phyloP scores from a whole-genome alignment of 2,888 invertebrate genomes.

The Chymomyza amoena region DNA sequence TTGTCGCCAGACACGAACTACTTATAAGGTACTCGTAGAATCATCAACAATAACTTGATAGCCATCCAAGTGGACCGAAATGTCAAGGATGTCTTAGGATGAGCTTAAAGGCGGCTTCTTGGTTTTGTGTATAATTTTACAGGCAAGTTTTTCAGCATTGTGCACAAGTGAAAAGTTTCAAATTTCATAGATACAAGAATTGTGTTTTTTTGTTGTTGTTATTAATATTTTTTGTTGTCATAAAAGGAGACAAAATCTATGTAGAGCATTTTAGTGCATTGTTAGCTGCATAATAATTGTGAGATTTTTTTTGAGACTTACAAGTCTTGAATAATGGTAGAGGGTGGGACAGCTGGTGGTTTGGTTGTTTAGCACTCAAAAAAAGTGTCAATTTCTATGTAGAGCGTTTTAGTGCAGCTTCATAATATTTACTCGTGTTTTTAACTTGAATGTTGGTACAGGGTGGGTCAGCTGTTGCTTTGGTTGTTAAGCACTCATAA shows the following conservation, averaged over 20 bases:
- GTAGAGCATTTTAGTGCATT: not conserved
- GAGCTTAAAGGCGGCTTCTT: not conserved
- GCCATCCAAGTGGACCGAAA: not conserved
- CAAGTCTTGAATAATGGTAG: not conserved
- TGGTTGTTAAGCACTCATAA: too few species aligned
- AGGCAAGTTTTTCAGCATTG: not conserved
- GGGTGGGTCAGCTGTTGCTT: too few species aligned
- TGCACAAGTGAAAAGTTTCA: conserved; percentile 31
- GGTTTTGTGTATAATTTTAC: not conserved
- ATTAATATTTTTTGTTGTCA: conserved; percentile 17
- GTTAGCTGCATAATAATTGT: too few species aligned
- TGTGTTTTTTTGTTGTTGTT: not conserved
- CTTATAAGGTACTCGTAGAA: not conserved
- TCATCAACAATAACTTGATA: not conserved
- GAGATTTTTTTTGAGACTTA: not conserved
- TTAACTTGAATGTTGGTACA: too few species aligned
- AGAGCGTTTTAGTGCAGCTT: too few species aligned
- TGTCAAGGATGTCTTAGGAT: not conserved
- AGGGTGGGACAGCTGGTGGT: too few species aligned
- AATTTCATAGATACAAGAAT: conserved; percentile 40
- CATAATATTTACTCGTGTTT: too few species aligned
- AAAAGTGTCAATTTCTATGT: too few species aligned
- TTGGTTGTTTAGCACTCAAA: too few species aligned
- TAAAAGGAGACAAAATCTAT: conserved; percentile 46
- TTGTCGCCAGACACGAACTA: not conserved